Base-by-base conservation (phyloP, 1,140 invertebrate genomes). In the Conus betulinus region DNA sequence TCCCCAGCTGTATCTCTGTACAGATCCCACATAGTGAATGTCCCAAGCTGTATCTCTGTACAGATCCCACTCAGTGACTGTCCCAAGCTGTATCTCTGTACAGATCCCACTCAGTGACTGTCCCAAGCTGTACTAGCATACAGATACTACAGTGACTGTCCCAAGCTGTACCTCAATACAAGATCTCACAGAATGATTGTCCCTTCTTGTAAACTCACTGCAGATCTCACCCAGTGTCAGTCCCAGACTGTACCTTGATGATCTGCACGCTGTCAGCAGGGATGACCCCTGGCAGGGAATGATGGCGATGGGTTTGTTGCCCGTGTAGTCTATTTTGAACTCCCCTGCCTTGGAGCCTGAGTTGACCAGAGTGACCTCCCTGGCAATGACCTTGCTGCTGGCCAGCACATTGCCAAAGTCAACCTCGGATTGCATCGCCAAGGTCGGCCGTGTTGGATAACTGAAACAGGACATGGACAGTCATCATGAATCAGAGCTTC, bases 321-420 rank as follows among this genome's bases (percentile, higher is more conserved):
- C 95, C 67, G 81, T 88, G 91, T 95, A 95, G 79, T 92, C 93
- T 39, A 95, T 90, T 84, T 94, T 93, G 87, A 95, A 95, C 60
- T 95, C 92, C 88, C 95, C 95, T 81, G 91, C 85, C 87, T 93
- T 93, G 52, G 93, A 92, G 3, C 95, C 95, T 87, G 94, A 89
- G 90, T 95, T 95, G 63, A 89, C 90, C 11, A 95, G 81, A 63
- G 91, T 88, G 63, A 95, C 92, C 87, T 94, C 92, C 87, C 91
- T 93, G 13, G 93, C 89, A 52, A 95, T 91, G 17, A 94, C 93
- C 90, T 94, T 94, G 90, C 94, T 94, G 90, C 92, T 94, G 55
- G 94, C 93, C 11, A 95, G 92, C 60, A 95, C 85, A 89, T 90
- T 93, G 53, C 95, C 95, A 93, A 95, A 95, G 89, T 95, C 92